Evolutionary conservation across 2,113 vertebrate genomes (phyloP).

Genomic region (mouse (Mus musculus)): GRCm39 chr7:104852501-104853000

Average conservation of each 20-base stretch:
- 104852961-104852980: slow-evolving; percentile 59
- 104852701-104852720: slow-evolving; percentile 53
- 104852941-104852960: slow-evolving; percentile 74
- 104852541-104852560: not conserved
- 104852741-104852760: slow-evolving; percentile 63
- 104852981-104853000: slow-evolving; percentile 73
- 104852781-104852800: slow-evolving; percentile 71
- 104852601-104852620: not conserved
- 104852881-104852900: slow-evolving; percentile 70
- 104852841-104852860: slow-evolving; percentile 61
- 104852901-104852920: slow-evolving; percentile 70
- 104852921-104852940: slow-evolving; percentile 69
- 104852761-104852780: slow-evolving; percentile 77
- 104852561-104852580: not conserved
- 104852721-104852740: slow-evolving; percentile 68
- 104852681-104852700: slow-evolving; percentile 61
- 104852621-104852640: not conserved
- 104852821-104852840: slow-evolving; percentile 68
- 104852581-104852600: not conserved
- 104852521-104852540: not conserved
- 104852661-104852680: slow-evolving; percentile 65
- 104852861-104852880: slow-evolving; percentile 46
- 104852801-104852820: slow-evolving; percentile 67
- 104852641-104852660: slow-evolving; percentile 64
- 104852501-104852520: not conserved